These are phyloP conservation scores for Ceyx erithaca DNA, from an alignment of 2,797 vertebrate species.

Conservation along the genomic window DNA sequence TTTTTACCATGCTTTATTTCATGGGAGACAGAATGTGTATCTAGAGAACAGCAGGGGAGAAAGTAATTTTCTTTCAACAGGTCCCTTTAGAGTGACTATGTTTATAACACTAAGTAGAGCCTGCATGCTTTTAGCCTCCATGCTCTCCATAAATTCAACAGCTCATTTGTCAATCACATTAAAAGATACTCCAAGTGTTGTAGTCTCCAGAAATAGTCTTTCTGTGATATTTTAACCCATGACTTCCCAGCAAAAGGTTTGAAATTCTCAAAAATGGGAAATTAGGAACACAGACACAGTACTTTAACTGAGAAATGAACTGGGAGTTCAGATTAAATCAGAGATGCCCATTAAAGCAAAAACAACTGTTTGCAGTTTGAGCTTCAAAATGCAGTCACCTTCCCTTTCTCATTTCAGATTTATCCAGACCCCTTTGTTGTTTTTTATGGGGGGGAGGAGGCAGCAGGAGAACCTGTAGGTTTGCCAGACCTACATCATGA, in stretches of 20 bases:
- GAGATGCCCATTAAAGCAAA: neutral
- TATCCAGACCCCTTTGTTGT: neutral
- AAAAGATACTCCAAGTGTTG: neutral
- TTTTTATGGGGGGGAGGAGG: neutral
- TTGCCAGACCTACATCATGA: neutral
- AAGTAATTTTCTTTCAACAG: neutral
- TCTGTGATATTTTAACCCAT: neutral
- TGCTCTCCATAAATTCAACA: neutral
- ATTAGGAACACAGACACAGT: neutral
- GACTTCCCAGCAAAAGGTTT: neutral
- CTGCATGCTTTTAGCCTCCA: neutral
- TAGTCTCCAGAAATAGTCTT: neutral
- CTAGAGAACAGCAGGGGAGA: neutral
- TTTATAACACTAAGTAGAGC: neutral
- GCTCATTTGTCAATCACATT: neutral
- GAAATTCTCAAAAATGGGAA: neutral
- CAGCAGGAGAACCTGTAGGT: neutral
- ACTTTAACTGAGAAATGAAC: neutral
- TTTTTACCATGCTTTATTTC: neutral
- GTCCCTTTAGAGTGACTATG: neutral
- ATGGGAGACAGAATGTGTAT: neutral
- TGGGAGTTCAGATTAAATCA: neutral
- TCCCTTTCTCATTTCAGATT: neutral
- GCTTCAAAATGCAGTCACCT: neutral
- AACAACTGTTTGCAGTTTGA: accelerated